phyloP scores from a whole-genome alignment of 2,797 vertebrate genomes.

The Lepus townsendii region DNA sequence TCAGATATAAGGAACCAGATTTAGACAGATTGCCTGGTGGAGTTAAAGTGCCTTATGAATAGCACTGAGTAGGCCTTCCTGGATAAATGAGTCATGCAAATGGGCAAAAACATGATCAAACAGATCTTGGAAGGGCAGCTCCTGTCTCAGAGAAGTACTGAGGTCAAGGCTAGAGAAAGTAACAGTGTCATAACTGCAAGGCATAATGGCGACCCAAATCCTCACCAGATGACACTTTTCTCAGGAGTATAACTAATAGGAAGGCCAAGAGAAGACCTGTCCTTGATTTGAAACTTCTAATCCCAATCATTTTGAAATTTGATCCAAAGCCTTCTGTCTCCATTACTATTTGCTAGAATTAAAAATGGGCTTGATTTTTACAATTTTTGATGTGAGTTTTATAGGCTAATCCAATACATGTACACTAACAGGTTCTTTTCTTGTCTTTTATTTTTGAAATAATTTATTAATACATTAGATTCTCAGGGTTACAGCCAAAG shows the following conservation, averaged over 20 bases:
- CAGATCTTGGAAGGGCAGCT: background rate
- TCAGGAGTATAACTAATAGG: background rate
- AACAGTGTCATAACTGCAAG: background rate
- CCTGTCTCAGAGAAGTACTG: background rate
- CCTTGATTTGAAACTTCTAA: background rate
- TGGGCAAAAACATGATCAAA: background rate
- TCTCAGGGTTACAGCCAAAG: no score
- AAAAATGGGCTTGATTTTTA: conserved; percentile 33
- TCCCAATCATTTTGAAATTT: background rate
- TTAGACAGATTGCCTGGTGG: background rate
- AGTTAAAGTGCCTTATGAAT: background rate
- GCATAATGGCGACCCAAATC: background rate
- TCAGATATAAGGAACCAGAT: background rate
- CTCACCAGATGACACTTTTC: background rate
- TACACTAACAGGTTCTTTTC: background rate
- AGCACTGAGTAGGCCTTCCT: background rate
- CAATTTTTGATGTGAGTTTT: background rate
- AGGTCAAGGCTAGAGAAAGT: background rate
- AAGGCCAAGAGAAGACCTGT: background rate
- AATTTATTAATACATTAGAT: no score
- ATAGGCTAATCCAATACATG: background rate
- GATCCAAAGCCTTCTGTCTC: background rate
- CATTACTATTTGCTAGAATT: background rate
- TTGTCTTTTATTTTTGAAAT: no score
- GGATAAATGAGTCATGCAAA: background rate